Percentiles rank a stretch among this genome's conserved stretches.
Conservation (phyloP, 2,888 invertebrate species). For the Cheilosia urbana region DNA sequence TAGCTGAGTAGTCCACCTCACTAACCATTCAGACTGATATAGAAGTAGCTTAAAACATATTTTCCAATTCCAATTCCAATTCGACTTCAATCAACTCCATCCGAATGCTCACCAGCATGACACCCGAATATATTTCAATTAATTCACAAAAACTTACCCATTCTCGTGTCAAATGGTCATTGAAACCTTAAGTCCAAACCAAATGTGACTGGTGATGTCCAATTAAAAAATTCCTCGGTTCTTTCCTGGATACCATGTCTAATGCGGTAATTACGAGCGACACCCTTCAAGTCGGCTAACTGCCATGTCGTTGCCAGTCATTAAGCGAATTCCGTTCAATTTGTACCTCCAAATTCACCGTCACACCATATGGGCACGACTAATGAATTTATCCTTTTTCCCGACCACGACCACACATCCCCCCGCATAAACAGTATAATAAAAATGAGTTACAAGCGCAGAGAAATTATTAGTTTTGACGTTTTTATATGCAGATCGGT, state of each 20-base stretch:
- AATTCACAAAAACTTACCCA: slow-evolving; percentile 3
- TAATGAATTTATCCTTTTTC: slow-evolving; percentile 23
- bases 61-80: no score
- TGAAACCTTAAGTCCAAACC: slow-evolving; percentile 20
- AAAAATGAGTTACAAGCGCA: slow-evolving; percentile 65
- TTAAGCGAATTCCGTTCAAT: slow-evolving; percentile 57
- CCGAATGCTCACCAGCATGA: no score
- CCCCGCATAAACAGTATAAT: background rate
- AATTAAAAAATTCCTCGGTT: slow-evolving; percentile 47
- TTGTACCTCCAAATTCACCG: slow-evolving; percentile 40
- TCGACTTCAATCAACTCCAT: no score
- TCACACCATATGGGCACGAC: slow-evolving; percentile 54
- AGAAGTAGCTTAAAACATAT: no score
- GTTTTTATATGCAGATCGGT: slow-evolving; percentile 49
- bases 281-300: slow-evolving; percentile 56
- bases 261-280: slow-evolving; percentile 66
- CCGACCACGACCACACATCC: background rate
- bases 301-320: slow-evolving; percentile 39
- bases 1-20: no score
- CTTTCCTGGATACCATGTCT: slow-evolving; percentile 47
- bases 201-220: slow-evolving; percentile 20
- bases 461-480: slow-evolving; percentile 61
- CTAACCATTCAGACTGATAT: no score
- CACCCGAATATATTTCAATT: slow-evolving; percentile 5
- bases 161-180: slow-evolving; percentile 50